Percentiles rank a stretch among this genome's conserved stretches.
Evolutionary conservation across 2,888 invertebrate genomes (phyloP).

Genomic region (Leucophenga maculata): DNA sequence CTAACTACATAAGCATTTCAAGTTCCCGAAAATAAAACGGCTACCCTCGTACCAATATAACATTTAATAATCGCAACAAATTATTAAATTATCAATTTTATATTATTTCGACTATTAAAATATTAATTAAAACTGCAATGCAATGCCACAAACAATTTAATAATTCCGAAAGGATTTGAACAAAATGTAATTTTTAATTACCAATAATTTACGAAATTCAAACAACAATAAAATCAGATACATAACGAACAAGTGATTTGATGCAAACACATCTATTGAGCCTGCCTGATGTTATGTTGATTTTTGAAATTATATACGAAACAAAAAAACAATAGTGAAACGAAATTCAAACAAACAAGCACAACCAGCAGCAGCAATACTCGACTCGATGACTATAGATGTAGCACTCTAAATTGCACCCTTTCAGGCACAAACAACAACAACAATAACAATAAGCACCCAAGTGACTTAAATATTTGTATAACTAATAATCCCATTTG

Average conservation of each 20-base stretch:
- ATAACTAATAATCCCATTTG: slow-evolving; percentile 52
- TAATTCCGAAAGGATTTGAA: no score
- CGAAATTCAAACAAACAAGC: not conserved
- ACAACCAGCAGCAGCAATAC: not conserved
- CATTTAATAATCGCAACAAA: slow-evolving; percentile 55
- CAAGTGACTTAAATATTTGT: slow-evolving; percentile 46
- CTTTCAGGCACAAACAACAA: not conserved
- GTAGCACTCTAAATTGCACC: not conserved
- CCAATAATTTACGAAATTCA: not conserved
- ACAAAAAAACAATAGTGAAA: not conserved
- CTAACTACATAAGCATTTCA: no score
- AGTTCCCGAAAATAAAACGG: no score
- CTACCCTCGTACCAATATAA: no score
- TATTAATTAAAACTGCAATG: not conserved
- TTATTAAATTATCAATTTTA: slow-evolving; percentile 60
- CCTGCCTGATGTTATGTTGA: slow-evolving; percentile 18
- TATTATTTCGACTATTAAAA: slow-evolving; percentile 41
- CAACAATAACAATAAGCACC: not conserved
- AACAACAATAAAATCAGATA: slow-evolving; percentile 8
- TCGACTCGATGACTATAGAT: not conserved
- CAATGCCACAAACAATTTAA: no score
- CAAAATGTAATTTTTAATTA: no score
- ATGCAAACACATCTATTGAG: no score
- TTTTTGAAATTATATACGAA: slow-evolving; percentile 27
- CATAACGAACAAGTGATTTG: slow-evolving; percentile 3